These are phyloP conservation scores for Thomomys bottae DNA, from an alignment of 2,113 vertebrate genomes.

Conservation along the genomic window DNA sequence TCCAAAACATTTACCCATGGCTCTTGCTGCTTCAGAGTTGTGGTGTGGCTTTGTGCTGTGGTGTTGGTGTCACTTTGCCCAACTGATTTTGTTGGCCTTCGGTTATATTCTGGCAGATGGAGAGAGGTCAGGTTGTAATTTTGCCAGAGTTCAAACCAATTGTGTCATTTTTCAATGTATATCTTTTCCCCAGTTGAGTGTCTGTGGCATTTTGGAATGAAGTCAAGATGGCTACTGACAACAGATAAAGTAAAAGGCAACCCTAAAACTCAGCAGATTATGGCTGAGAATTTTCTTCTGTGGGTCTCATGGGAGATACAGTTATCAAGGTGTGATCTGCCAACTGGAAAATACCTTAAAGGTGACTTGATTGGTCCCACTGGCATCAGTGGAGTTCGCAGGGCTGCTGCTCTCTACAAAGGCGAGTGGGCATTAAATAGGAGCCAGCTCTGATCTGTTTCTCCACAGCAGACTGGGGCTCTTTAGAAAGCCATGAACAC, in stretches of 20 bases:
- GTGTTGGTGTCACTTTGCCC: neutral
- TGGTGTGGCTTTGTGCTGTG: neutral
- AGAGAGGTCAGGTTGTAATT: neutral
- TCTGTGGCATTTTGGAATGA: neutral
- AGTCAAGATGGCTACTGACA: neutral
- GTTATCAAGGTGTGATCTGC: neutral
- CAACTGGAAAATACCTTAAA: neutral
- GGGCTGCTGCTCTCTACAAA: neutral
- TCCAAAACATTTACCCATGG: neutral
- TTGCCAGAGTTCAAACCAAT: neutral
- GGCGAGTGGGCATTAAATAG: fast-evolving
- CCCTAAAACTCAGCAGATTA: neutral
- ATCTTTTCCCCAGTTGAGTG: neutral
- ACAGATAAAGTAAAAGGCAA: no score
- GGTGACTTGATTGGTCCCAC: neutral
- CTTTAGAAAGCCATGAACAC: neutral
- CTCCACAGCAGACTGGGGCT: fast-evolving
- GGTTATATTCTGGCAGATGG: neutral
- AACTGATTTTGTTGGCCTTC: neutral
- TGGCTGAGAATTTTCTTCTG: neutral
- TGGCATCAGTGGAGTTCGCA: neutral
- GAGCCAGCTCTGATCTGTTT: fast-evolving
- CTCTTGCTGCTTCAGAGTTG: neutral
- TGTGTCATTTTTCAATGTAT: neutral
- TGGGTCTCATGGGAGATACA: neutral